phyloP scores from a whole-genome alignment of 1,140 invertebrate species.

The Heliothis subflexa region DNA sequence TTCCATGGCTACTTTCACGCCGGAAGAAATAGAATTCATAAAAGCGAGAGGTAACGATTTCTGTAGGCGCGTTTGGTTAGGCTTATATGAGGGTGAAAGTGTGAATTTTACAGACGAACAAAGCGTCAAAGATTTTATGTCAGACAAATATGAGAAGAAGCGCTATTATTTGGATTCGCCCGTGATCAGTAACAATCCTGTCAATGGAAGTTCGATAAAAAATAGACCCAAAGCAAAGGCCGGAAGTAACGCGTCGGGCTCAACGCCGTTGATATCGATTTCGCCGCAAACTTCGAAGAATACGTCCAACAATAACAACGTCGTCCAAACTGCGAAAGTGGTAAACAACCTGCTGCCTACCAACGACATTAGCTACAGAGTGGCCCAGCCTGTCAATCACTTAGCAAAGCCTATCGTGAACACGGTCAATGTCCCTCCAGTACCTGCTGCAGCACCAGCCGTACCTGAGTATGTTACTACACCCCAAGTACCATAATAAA shows the following conservation, averaged over 20 bases:
- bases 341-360: conserved; percentile 64
- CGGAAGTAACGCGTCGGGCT: conserved; percentile 57
- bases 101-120: conserved; percentile 90
- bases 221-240: conserved; percentile 73
- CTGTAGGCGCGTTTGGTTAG: conserved; percentile 96
- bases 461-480: conserved; percentile 77
- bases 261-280: conserved; percentile 77
- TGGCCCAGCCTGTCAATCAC: conserved; percentile 73
- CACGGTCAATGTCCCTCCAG: conserved; percentile 52
- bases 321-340: conserved; percentile 69
- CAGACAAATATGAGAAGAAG: conserved; percentile 97
- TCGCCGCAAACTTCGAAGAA: conserved; percentile 67
- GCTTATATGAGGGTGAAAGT: conserved; percentile 92
- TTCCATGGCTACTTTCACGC: conserved; percentile 98
- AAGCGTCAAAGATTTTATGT: conserved; percentile 96
- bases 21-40: conserved; percentile 97
- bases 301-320: conserved; percentile 64
- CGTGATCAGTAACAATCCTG: conserved; percentile 57
- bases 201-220: conserved; percentile 75
- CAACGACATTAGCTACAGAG: conserved; percentile 68
- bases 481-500: background rate
- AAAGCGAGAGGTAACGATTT: conserved; percentile 97
- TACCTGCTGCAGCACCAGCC: conserved; percentile 48
- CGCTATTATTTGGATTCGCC: conserved; percentile 87
- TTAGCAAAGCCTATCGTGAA: conserved; percentile 61